Base-by-base conservation (phyloP, 2,888 invertebrate genomes). In the Phengaris arion region DNA sequence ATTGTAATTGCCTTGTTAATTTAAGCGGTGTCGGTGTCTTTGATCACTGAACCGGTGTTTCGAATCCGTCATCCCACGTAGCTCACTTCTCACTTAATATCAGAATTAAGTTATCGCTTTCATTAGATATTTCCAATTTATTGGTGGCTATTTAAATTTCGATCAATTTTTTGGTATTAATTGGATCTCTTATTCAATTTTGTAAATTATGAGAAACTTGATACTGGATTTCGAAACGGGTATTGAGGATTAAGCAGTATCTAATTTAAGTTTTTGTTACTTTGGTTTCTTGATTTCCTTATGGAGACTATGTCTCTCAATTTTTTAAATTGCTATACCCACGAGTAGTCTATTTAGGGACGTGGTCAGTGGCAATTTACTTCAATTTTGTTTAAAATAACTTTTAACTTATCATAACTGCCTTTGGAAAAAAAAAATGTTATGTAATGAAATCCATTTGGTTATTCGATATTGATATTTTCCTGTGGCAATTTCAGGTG, bases 1-100 rank as follows among this genome's bases (percentile, higher is more conserved):
- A 83, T 86, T 88, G 88, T 91, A 89, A 92, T 91, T 92, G 88
- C 86, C 89, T 90, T 90, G 91, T 92, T 92, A 91, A 91, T 91
- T 89, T 85, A 87, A 88, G 85, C 85, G 84, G 82, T 82, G 85
- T 84, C 91, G 91, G 89, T 82, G 78, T 83, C 87, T 93, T 89
- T 91, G 90, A 92, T 87, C 80, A 83, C 83, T 81, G 83, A 87
- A 88, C 89, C 85, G 84, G 88, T 87, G 85, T 85, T 87, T 82
- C 80, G 84, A 87, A 88, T 87, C 86, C 87, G 86, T 88, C 87
- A 86, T 88, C 84, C 82, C 81, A 84, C 82, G 81, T 83, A 80
- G 82, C 84, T 84, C 83, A 84, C 79, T 80, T 86, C 85, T 87
- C 82, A 83, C 87, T 87, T 86, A 83, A 85, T 85, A 86, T 85